phyloP scores from a whole-genome alignment of 2,797 vertebrate genomes.

The Semotilus atromaculatus region DNA sequence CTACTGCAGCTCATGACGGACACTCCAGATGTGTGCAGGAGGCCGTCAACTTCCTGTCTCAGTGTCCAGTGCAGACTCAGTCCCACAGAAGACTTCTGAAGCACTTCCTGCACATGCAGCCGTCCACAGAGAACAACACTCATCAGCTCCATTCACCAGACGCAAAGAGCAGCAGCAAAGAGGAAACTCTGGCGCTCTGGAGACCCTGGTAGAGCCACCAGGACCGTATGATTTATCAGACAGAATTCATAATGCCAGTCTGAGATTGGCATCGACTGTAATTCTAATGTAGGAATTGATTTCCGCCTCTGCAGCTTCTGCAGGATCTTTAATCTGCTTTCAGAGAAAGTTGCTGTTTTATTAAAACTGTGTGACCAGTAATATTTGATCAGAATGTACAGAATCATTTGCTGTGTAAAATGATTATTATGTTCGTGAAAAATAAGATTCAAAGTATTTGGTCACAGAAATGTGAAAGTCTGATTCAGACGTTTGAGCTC shows the following conservation, averaged over 20 bases:
- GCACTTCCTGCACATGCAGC: constrained; percentile 79
- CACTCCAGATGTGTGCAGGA: constrained; percentile 84
- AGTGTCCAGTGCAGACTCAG: constrained; percentile 76
- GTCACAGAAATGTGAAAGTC: neutral
- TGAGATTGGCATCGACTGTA: constrained; percentile 70
- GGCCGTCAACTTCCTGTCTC: constrained; percentile 82
- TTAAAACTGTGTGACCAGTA: constrained; percentile 59
- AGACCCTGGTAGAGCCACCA: constrained; percentile 80
- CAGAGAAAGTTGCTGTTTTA: constrained; percentile 21
- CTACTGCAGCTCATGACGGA: constrained; percentile 73
- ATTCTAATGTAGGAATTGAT: constrained; percentile 64
- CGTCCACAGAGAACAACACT: constrained; percentile 55
- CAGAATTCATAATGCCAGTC: constrained; percentile 64
- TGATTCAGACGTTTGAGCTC: constrained; percentile 17
- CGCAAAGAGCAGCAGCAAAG: constrained; percentile 68
- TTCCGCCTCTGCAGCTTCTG: constrained; percentile 35
- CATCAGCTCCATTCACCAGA: constrained; percentile 68
- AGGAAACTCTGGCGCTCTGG: constrained; percentile 71
- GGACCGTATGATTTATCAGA: neutral
- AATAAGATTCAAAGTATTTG: neutral
- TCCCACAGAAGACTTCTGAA: constrained; percentile 77
- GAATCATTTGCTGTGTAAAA: neutral
- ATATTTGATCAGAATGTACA: neutral
- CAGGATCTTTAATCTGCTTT: constrained; percentile 37
- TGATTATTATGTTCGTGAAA: neutral